phyloP scores from a whole-genome alignment of 2,888 invertebrate species.

The Agrochola lota region DNA sequence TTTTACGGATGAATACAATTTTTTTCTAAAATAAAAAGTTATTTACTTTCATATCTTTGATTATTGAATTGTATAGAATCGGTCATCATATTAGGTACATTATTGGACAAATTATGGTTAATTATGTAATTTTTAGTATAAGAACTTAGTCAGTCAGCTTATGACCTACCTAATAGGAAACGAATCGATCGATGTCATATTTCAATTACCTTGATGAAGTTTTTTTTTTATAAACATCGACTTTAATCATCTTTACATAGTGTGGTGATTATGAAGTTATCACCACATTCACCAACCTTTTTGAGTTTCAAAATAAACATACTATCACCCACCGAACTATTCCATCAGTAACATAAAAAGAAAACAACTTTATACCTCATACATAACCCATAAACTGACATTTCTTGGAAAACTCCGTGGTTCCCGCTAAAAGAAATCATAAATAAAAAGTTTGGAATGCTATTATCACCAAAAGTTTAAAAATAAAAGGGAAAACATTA shows the following conservation, averaged over 20 bases:
- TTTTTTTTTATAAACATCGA: too few species aligned
- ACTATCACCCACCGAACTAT: not conserved
- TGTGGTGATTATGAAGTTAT: not conserved
- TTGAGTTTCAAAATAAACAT: not conserved
- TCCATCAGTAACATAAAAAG: not conserved
- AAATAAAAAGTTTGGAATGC: constrained; percentile 32
- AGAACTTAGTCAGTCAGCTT: not conserved
- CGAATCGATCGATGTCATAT: not conserved
- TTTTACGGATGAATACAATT: not conserved
- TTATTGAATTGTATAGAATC: not conserved
- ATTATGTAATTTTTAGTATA: not conserved
- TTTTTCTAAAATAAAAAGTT: not conserved
- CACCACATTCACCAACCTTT: not conserved
- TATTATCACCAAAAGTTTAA: not conserved
- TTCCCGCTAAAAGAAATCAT: constrained; percentile 15
- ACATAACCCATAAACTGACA: not conserved
- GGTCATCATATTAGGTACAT: not conserved
- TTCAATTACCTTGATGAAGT: not conserved
- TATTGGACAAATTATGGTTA: not conserved
- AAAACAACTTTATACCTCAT: not conserved
- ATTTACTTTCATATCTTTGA: not conserved
- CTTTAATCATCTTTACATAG: not conserved
- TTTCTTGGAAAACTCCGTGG: constrained; percentile 8
- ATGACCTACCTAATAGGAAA: not conserved
- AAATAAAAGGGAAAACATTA: constrained; percentile 17